Conservation (phyloP, 1,140 invertebrate species). For the Ruditapes philippinarum region DNA sequence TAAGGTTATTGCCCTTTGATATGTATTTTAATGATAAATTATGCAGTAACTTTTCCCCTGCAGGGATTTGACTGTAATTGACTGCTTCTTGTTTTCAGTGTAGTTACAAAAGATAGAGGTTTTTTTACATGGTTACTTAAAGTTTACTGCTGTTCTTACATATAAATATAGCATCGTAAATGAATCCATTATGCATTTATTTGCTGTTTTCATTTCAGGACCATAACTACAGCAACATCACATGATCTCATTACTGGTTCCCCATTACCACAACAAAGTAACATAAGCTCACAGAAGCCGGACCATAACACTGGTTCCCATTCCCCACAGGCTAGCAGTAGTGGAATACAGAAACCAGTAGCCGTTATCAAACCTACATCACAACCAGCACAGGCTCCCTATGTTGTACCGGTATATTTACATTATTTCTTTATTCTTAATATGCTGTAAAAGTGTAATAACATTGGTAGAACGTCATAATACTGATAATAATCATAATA, state of each 20-base stretch:
- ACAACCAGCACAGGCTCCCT: neutral
- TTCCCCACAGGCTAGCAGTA: neutral
- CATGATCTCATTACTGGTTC: neutral
- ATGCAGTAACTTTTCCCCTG: too few species aligned
- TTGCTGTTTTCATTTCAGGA: neutral
- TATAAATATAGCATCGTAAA: neutral
- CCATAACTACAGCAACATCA: neutral
- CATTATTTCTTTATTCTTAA: too few species aligned
- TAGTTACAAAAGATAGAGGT: too few species aligned
- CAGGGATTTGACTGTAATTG: too few species aligned
- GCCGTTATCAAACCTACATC: slow-evolving; percentile 63
- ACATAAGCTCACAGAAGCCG: neutral
- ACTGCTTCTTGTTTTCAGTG: too few species aligned
- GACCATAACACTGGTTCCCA: neutral
- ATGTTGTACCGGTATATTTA: neutral
- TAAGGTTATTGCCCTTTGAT: too few species aligned
- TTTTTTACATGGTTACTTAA: neutral
- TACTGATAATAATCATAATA: too few species aligned
- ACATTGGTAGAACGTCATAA: too few species aligned
- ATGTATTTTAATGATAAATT: too few species aligned
- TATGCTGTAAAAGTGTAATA: too few species aligned
- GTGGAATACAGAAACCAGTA: slow-evolving; percentile 44
- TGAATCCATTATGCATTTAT: neutral
- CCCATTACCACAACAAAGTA: neutral
- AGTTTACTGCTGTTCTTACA: neutral